Percentiles rank a stretch among this genome's conserved stretches.
phyloP scores from a whole-genome alignment of 2,113 vertebrate species.

The Peromyscus leucopus region DNA sequence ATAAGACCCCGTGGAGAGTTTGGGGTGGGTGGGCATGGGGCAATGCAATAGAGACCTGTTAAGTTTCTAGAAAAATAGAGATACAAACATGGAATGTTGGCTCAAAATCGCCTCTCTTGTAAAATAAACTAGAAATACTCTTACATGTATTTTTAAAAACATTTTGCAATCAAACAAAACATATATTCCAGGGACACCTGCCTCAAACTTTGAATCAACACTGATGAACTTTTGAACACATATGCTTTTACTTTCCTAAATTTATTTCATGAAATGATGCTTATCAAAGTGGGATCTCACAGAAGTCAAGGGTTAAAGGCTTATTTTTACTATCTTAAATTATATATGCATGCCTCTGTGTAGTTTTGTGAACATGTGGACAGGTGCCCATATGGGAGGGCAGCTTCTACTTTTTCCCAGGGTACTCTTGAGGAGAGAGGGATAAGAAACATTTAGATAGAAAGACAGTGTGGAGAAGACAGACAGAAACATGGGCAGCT shows the following conservation, averaged over 20 bases:
- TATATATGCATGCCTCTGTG: neutral
- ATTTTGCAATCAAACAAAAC: conserved; percentile 25
- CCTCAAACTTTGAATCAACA: conserved; percentile 4
- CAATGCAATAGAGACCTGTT: neutral
- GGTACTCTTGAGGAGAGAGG: too few relatives aligned
- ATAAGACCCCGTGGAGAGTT: neutral
- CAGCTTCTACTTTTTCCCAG: too few relatives aligned
- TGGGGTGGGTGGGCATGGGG: neutral
- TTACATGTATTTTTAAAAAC: conserved; percentile 45
- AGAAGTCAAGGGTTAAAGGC: neutral
- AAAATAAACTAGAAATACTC: conserved; percentile 36
- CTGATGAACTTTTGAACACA: neutral
- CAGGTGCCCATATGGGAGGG: neutral
- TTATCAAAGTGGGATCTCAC: neutral
- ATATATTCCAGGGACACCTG: neutral
- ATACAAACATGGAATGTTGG: neutral
- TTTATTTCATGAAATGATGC: conserved; percentile 34
- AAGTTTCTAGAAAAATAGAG: neutral
- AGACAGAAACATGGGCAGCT: too few relatives aligned
- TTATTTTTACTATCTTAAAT: neutral
- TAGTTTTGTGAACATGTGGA: neutral
- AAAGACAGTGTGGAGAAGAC: too few relatives aligned
- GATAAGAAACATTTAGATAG: too few relatives aligned
- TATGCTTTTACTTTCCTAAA: neutral
- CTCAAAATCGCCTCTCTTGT: neutral